These are phyloP conservation scores for Amphiduros pacificus DNA, from an alignment of 2,888 invertebrate species.

Conservation along the genomic window DNA sequence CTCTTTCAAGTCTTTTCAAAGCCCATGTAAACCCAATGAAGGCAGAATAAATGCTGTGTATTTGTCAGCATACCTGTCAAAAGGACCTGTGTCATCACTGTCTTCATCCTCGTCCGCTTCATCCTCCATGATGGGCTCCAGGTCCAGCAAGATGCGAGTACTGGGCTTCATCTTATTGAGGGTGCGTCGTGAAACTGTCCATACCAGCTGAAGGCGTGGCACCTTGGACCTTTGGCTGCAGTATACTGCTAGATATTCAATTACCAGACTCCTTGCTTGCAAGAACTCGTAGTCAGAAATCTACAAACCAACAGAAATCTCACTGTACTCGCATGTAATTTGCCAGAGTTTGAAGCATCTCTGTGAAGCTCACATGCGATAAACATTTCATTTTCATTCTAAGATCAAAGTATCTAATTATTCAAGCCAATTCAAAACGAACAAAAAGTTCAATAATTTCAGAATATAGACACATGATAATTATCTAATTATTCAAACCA, in stretches of 20 bases:
- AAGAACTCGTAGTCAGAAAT: slow-evolving; percentile 32
- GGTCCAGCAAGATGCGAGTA: slow-evolving; percentile 25
- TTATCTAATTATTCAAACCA: too few relatives aligned
- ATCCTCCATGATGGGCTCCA: slow-evolving; percentile 34
- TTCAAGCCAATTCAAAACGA: too few relatives aligned
- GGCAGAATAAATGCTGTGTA: too few relatives aligned
- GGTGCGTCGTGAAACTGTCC: slow-evolving; percentile 32
- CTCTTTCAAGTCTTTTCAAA: too few relatives aligned
- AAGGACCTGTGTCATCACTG: slow-evolving; percentile 29
- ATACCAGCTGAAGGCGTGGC: slow-evolving; percentile 29
- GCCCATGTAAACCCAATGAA: too few relatives aligned
- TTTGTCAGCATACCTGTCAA: slow-evolving; percentile 27
- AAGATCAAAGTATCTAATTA: too few relatives aligned
- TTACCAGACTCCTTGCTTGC: slow-evolving; percentile 29
- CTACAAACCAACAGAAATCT: slow-evolving; percentile 15
- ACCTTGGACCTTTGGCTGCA: slow-evolving; percentile 24
- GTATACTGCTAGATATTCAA: slow-evolving; percentile 28
- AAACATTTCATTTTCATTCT: too few relatives aligned
- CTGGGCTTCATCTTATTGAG: slow-evolving; percentile 33
- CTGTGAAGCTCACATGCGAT: too few relatives aligned
- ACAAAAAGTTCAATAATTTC: too few relatives aligned
- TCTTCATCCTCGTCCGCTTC: slow-evolving; percentile 23
- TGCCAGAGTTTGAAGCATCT: too few relatives aligned
- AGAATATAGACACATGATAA: too few relatives aligned
- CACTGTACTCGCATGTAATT: too few relatives aligned